Percentiles rank a stretch among this genome's conserved stretches.
phyloP scores from a whole-genome alignment of 2,888 invertebrate genomes.

The Hydroisotoma schaefferi region DNA sequence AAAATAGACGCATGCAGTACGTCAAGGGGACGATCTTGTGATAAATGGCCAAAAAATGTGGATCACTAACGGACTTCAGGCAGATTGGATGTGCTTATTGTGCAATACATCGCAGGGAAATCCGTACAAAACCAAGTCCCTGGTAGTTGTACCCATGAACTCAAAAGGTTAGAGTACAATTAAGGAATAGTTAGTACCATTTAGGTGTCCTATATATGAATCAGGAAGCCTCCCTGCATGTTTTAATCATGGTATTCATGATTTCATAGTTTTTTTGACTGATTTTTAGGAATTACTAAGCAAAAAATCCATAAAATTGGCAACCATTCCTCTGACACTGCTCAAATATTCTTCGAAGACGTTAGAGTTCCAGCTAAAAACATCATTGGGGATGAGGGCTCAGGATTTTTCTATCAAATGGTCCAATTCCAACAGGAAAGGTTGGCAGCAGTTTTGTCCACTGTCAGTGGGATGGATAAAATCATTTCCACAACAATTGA shows the following conservation, averaged over 20 bases:
- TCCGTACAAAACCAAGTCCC: slow-evolving; percentile 56
- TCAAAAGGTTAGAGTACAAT: slow-evolving; percentile 52
- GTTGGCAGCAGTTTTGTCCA: slow-evolving; percentile 51
- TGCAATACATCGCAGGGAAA: slow-evolving; percentile 56
- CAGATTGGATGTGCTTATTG: slow-evolving; percentile 60
- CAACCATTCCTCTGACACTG: slow-evolving; percentile 57
- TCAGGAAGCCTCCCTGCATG: too few species aligned
- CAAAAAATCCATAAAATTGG: slow-evolving; percentile 57
- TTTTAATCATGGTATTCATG: not conserved
- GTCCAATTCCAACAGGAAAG: slow-evolving; percentile 58
- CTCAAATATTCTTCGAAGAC: slow-evolving; percentile 58
- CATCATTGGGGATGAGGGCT: slow-evolving; percentile 57
- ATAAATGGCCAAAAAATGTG: slow-evolving; percentile 57
- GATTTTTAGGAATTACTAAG: slow-evolving; percentile 21
- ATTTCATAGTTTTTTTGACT: not conserved
- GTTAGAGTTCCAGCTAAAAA: slow-evolving; percentile 55
- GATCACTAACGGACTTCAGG: slow-evolving; percentile 57
- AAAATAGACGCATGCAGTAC: slow-evolving; percentile 55
- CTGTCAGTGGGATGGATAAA: slow-evolving; percentile 35
- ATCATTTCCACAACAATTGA: slow-evolving; percentile 53
- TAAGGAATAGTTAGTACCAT: too few species aligned
- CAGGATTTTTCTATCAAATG: slow-evolving; percentile 59
- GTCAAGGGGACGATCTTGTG: slow-evolving; percentile 54
- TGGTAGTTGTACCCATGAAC: slow-evolving; percentile 57
- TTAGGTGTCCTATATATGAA: too few species aligned